A percentile compares a stretch with the other conserved stretches of the same genome.
These are phyloP conservation scores for Agrotis exclamationis DNA, from an alignment of 2,888 invertebrate genomes.

Conservation along the genomic window DNA sequence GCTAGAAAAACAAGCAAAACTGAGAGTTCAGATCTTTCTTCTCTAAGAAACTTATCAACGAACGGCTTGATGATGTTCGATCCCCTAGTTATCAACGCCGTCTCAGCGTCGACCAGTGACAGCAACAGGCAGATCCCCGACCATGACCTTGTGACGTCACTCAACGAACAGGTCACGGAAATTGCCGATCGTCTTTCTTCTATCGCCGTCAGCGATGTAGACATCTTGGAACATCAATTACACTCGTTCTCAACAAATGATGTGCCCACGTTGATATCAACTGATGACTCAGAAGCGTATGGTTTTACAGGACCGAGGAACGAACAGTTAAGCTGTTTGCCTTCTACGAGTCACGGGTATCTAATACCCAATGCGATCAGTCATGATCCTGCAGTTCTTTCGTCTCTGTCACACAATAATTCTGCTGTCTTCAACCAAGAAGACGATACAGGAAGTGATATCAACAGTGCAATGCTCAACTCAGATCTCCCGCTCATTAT, in stretches of 20 bases:
- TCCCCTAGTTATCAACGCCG: conserved; percentile 86
- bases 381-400: conserved; percentile 90
- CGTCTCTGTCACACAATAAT: conserved; percentile 88
- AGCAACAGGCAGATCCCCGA: conserved; percentile 84
- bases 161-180: conserved; percentile 89
- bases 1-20: conserved; percentile 82
- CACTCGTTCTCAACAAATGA: conserved; percentile 88
- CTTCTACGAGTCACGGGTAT: conserved; percentile 92
- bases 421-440: conserved; percentile 87
- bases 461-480: conserved; percentile 75
- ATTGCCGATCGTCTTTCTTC: conserved; percentile 87
- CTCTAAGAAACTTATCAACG: conserved; percentile 86
- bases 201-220: conserved; percentile 81
- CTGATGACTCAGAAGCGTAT: conserved; percentile 76
- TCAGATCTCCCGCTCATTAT: conserved; percentile 83
- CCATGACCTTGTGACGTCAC: conserved; percentile 86
- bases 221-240: conserved; percentile 80
- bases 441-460: conserved; percentile 74
- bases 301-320: conserved; percentile 79
- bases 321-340: conserved; percentile 88
- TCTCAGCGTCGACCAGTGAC: conserved; percentile 75
- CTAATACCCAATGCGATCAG: conserved; percentile 92
- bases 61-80: conserved; percentile 89
- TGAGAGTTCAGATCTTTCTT: conserved; percentile 81
- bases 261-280: conserved; percentile 82